Percentiles rank a stretch among this genome's conserved stretches.
phyloP scores from a whole-genome alignment of 1,140 invertebrate genomes.

The Drosophila teissieri region DNA sequence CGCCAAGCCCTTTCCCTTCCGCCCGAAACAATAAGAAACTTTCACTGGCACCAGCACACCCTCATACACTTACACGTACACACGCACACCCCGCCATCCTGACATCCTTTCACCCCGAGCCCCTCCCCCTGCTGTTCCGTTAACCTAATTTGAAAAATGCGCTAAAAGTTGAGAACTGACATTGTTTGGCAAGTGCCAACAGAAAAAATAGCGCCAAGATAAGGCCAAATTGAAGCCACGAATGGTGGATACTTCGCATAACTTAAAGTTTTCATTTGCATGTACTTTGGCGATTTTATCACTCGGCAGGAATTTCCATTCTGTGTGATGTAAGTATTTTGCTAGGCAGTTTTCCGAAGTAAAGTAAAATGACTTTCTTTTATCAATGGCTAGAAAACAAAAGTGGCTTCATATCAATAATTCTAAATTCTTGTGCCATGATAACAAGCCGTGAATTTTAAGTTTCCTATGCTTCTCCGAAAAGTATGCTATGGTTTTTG shows the following conservation, averaged over 20 bases:
- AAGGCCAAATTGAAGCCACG: slow-evolving; percentile 19
- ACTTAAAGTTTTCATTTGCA: slow-evolving; percentile 15
- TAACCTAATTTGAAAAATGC: slow-evolving; percentile 76
- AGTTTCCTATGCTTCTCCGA: neutral
- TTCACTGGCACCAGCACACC: slow-evolving; percentile 45
- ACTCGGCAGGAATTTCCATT: neutral
- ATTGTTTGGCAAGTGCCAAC: slow-evolving; percentile 50
- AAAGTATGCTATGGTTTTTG: slow-evolving; percentile 30
- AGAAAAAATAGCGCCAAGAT: slow-evolving; percentile 17
- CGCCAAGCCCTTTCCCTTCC: slow-evolving; percentile 27
- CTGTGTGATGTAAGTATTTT: neutral
- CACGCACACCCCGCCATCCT: slow-evolving; percentile 7
- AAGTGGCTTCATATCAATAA: too few species aligned
- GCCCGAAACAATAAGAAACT: slow-evolving; percentile 62
- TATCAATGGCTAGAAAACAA: neutral
- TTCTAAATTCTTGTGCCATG: too few species aligned
- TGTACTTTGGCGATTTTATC: slow-evolving; percentile 4
- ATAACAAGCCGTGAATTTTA: neutral
- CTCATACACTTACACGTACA: neutral
- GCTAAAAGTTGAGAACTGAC: slow-evolving; percentile 70
- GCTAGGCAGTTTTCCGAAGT: neutral
- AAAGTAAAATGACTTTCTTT: neutral
- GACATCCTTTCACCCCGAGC: neutral
- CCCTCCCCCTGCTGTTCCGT: slow-evolving; percentile 31
- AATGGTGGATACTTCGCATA: slow-evolving; percentile 38